These are phyloP conservation scores for Opisthocomus hoazin DNA, from an alignment of 2,113 vertebrate genomes.

Conservation along the genomic window DNA sequence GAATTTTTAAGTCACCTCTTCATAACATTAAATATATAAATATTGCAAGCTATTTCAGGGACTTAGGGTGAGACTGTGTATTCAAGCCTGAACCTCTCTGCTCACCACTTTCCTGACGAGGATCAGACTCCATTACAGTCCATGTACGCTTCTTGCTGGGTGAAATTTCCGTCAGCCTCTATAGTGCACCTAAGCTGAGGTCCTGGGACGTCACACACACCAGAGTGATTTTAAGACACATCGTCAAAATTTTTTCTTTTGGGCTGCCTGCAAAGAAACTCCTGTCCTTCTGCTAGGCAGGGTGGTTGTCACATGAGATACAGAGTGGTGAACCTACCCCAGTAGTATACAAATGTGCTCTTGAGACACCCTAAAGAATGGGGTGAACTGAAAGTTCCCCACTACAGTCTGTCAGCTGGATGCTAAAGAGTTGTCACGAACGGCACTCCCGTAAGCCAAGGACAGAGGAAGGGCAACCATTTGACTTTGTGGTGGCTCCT, in stretches of 20 bases:
- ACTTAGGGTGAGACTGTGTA: background rate
- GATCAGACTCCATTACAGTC: background rate
- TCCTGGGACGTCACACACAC: background rate
- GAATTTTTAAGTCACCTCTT: background rate
- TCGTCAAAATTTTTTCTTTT: background rate
- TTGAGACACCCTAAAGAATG: background rate
- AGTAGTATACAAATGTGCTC: background rate
- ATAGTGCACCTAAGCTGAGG: background rate
- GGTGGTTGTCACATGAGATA: accelerated
- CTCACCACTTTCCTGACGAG: background rate
- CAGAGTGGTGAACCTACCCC: background rate
- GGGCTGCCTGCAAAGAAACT: background rate
- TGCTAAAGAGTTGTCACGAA: background rate
- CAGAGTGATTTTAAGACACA: background rate
- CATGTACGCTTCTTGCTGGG: background rate
- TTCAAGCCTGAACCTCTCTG: background rate
- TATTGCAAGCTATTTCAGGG: background rate
- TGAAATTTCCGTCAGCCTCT: background rate
- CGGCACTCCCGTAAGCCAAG: background rate
- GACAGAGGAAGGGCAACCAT: background rate
- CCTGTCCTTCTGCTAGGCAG: background rate
- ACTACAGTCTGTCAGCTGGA: background rate
- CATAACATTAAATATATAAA: background rate
- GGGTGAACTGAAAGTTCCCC: background rate
- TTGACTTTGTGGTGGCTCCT: background rate